Evolutionary conservation across 2,888 invertebrate species (phyloP), one percentile per base, ranked within the genome.

Genomic region (Drosophila tripunctata): DNA sequence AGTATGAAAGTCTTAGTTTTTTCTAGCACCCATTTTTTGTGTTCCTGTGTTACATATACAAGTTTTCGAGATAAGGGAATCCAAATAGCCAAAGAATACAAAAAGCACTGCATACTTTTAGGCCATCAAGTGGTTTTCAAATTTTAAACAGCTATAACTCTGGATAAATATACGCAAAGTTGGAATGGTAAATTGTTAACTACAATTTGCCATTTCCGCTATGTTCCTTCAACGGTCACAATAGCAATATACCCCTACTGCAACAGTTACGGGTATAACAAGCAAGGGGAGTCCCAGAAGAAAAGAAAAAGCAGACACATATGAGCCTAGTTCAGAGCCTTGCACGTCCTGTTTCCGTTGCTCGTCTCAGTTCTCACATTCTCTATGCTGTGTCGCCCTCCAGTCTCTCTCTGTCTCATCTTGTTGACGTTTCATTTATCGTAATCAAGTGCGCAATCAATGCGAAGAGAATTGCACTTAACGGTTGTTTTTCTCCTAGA

Each of bases 391-490:
- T 15, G 2, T 6, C 12, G 2, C 12, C 14, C 6, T 5, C 19
- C n/a, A 55, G 22, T 15, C 30, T 38, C 17, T 41, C 35, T 22
- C 3, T 21, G 56, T 44, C 51, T 24, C 15, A 33, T 54, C 78
- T 77, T 82, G 81, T 82, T 82, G 81, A 82, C 81, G 81, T 82
- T 82, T 82, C 81, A 82, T 82, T 82, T 82, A 82, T 82, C 87
- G 81, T 87, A 82, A 82, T 82, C 81, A 82, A 82, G 81, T 82
- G 84, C 81, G 81, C 81, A 82, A 82, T 82, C 81, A 82, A 87
- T 82, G 84, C 81, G 87, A 67, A 67, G 72, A 75, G 84, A 80
- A 87, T 87, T 82, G 81, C 87, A 82, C 81, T 82, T 81, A 83
- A 72, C 77, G 62, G 52, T 77, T 73, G 31, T 17, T 38, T 21